These are phyloP conservation scores for Chiridota heheva DNA, from an alignment of 35 echinoderm and acorn worm species.

Conservation along the genomic window DNA sequence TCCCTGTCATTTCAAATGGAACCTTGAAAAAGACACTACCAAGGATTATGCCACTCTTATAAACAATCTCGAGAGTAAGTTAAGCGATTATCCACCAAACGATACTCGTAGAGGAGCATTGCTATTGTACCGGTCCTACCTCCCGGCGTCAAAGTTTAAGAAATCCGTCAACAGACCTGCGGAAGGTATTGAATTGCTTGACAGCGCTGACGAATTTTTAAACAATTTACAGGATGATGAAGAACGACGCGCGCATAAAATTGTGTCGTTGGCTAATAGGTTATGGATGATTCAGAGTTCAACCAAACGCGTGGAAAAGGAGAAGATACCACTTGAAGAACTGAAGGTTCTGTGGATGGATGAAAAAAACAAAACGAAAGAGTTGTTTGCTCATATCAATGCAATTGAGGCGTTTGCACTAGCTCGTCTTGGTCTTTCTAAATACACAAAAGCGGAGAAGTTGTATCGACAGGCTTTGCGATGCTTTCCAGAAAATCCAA, in stretches of 20 bases:
- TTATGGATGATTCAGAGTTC: constrained; percentile 24
- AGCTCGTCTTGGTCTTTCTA: not conserved
- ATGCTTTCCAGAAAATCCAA: not conserved
- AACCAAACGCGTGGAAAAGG: not conserved
- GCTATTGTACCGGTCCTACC: not conserved
- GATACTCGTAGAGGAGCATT: not conserved
- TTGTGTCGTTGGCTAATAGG: not conserved
- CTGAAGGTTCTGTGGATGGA: not conserved
- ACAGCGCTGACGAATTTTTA: not conserved
- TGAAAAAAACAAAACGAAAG: not conserved
- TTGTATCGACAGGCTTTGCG: constrained; percentile 1
- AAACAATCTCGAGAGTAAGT: constrained; percentile 23
- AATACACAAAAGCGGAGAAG: not conserved
- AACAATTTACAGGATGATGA: not conserved
- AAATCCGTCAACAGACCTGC: not conserved
- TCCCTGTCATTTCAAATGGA: constrained; percentile 35
- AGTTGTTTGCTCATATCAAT: not conserved
- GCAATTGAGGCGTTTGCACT: constrained; percentile 14
- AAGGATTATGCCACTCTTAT: not conserved
- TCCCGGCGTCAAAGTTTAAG: constrained; percentile 9
- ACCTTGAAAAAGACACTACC: not conserved
- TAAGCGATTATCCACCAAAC: not conserved
- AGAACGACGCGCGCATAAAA: not conserved
- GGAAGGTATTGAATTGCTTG: constrained; percentile 16
- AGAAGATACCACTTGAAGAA: not conserved